Percentiles rank a stretch among this genome's conserved stretches.
Evolutionary conservation across 2,888 invertebrate species (phyloP).

Genomic region (Andrena chrysosceles): DNA sequence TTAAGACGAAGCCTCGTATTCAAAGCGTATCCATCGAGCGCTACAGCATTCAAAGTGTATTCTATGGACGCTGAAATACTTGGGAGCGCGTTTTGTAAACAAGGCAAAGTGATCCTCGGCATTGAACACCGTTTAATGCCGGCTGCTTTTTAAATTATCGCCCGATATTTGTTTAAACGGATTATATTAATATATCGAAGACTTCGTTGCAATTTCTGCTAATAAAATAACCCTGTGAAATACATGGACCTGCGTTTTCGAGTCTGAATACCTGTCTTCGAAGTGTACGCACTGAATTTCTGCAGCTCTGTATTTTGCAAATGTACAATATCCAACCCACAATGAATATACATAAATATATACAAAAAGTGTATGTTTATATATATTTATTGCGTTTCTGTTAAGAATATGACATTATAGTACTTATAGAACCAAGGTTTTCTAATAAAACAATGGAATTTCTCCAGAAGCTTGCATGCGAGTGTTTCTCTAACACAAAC

Average conservation of each 20-base stretch:
- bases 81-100: background rate
- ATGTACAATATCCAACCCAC: conserved; percentile 72
- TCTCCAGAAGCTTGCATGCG: conserved; percentile 47
- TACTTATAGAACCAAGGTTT: conserved; percentile 71
- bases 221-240: conserved; percentile 9
- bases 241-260: conserved; percentile 26
- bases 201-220: conserved; percentile 14
- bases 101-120: conserved; percentile 16
- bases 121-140: conserved; percentile 34
- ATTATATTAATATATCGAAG: conserved; percentile 32
- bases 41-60: background rate
- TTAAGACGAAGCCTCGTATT: conserved; percentile 12
- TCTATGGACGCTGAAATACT: background rate
- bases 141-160: conserved; percentile 41
- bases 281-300: conserved; percentile 57
- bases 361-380: conserved; percentile 54
- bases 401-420: conserved; percentile 66
- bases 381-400: conserved; percentile 54
- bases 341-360: conserved; percentile 58
- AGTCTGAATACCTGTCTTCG: conserved; percentile 50
- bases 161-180: conserved; percentile 4
- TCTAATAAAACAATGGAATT: conserved; percentile 74
- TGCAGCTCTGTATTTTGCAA: conserved; percentile 74
- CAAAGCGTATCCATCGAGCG: background rate
- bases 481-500: background rate